Conservation (phyloP, 2,113 vertebrate species). For the Onychostruthus taczanowskii region DNA sequence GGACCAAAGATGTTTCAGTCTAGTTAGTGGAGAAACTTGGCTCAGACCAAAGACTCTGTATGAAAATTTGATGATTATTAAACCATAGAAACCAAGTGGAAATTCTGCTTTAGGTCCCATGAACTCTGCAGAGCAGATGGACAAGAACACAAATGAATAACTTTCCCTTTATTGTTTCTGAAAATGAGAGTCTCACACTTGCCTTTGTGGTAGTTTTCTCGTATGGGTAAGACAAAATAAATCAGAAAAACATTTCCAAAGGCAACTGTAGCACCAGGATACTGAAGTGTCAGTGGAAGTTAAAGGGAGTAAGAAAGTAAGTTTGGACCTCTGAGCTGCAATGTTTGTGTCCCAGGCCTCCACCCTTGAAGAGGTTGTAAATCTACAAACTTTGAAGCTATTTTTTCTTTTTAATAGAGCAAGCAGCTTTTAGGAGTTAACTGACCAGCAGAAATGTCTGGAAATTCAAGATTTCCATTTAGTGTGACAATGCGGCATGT, state of each 20-base stretch:
- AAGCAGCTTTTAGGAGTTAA: background rate
- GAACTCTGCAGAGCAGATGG: background rate
- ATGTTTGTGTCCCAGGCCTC: background rate
- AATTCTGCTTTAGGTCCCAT: background rate
- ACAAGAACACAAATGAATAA: background rate
- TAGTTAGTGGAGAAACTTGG: background rate
- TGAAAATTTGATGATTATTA: slow-evolving; percentile 25
- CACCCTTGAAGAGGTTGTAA: background rate
- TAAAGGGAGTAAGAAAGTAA: background rate
- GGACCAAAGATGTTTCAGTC: background rate
- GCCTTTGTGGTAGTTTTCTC: background rate
- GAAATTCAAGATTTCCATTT: slow-evolving; percentile 42
- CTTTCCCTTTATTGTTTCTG: background rate
- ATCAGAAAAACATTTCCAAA: background rate
- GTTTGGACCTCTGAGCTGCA: background rate
- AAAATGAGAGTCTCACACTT: background rate
- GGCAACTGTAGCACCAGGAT: background rate
- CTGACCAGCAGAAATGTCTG: background rate
- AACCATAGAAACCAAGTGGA: background rate
- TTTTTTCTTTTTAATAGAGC: slow-evolving; percentile 3
- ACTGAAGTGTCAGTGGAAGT: background rate
- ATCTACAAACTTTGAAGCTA: background rate
- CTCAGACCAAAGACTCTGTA: background rate
- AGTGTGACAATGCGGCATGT: background rate
- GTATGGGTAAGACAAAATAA: background rate